Percentiles rank a stretch among this genome's conserved stretches.
These are phyloP conservation scores for Cataglyphis altisquamis DNA, from an alignment of 2,888 invertebrate species.

Conservation along the genomic window DNA sequence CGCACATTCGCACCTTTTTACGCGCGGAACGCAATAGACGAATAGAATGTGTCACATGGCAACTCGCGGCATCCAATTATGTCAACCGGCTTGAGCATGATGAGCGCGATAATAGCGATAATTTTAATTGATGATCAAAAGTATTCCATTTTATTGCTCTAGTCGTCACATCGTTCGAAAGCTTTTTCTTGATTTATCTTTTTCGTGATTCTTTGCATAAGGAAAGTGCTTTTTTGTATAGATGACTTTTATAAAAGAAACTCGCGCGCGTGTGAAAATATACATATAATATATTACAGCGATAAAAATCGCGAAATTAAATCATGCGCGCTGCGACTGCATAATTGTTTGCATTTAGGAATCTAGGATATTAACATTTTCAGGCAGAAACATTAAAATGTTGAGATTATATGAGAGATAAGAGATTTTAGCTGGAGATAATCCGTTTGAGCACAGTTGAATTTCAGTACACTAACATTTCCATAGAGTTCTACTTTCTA, in stretches of 20 bases:
- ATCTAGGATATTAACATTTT: not conserved
- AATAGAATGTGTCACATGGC: not conserved
- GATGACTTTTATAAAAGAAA: not conserved
- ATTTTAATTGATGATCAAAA: not conserved
- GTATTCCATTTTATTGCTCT: not conserved
- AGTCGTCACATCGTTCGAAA: not conserved
- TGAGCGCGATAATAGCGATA: not conserved
- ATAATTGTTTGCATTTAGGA: not conserved
- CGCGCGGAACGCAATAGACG: not conserved
- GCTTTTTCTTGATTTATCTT: not conserved
- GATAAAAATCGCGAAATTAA: not conserved
- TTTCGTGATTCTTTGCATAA: not conserved
- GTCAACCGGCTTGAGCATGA: not conserved
- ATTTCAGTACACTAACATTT: not conserved
- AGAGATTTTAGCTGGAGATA: not conserved
- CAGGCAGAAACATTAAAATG: not conserved
- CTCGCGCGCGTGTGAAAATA: not conserved
- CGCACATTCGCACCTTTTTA: conserved; percentile 57
- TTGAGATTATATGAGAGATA: not conserved
- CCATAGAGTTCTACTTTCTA: conserved; percentile 1
- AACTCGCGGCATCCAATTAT: not conserved
- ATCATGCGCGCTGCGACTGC: not conserved
- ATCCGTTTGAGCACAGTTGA: not conserved
- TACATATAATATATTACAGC: not conserved
- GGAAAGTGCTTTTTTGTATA: not conserved